These are phyloP conservation scores for Ranitomeya imitator DNA, from an alignment of 2,113 vertebrate genomes.

Conservation along the genomic window DNA sequence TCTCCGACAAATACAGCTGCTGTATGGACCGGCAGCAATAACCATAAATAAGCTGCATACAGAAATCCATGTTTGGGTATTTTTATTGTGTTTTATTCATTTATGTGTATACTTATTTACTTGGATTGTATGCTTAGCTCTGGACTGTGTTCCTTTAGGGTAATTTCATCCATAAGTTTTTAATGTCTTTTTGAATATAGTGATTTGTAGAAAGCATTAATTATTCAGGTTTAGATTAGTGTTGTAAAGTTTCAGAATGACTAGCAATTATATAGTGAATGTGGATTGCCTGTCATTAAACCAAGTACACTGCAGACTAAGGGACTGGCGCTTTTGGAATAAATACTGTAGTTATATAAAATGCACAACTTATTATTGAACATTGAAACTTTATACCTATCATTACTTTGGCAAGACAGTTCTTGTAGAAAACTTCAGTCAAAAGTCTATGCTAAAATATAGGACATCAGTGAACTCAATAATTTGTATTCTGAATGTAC, in stretches of 20 bases:
- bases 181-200: constrained; percentile 28
- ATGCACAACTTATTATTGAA: background rate
- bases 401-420: background rate
- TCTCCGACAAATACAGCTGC: background rate
- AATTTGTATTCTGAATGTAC: too few species aligned
- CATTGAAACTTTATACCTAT: background rate
- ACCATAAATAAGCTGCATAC: background rate
- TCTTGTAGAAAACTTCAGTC: background rate
- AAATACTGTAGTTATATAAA: constrained; percentile 2
- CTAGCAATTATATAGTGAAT: constrained; percentile 36
- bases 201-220: constrained; percentile 23
- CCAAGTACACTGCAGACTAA: background rate
- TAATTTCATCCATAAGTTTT: constrained; percentile 18
- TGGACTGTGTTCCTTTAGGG: constrained; percentile 25
- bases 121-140: background rate
- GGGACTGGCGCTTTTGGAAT: background rate
- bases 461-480: too few species aligned
- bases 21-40: background rate
- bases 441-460: too few species aligned
- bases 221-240: constrained; percentile 29
- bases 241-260: constrained; percentile 23
- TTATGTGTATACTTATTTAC: background rate
- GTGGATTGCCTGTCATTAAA: constrained; percentile 15
- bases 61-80: background rate
- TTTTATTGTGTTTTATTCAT: background rate